Base-by-base conservation (phyloP, 2,797 vertebrate genomes). In the Falco berigora region DNA sequence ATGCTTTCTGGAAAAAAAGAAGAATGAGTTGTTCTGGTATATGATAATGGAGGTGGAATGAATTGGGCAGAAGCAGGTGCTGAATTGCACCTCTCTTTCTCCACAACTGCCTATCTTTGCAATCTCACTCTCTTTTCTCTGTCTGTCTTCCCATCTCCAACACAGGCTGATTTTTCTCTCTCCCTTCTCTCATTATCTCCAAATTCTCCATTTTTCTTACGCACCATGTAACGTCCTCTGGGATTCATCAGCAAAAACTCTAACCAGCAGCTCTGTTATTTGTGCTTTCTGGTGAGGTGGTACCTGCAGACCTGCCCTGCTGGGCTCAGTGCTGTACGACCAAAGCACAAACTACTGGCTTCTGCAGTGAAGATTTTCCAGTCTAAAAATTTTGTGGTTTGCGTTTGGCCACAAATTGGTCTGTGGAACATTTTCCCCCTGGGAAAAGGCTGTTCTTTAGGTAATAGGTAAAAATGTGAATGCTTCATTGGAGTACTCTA, bases 381-480 rank as follows among this genome's bases (percentile, higher is more conserved):
- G 52, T 36, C 50, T 85, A 46, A 93, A 94, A 89, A 62, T 34
- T 25, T 34, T 28, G 64, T 75, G 38, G 58, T 72, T 94, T 86
- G 49, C 24, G 14, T 76, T 85, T 69, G 80, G 49, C 53, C 85
- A 72, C 80, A 95, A 83, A 93, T 81, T 95, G 63, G 77, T 74
- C 88, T 84, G 32, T 3, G 22, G 92, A 96, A 96, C 66, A 83
- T 87, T 77, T 90, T 25, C 22, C 88, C 53, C 6, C 13, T 14
- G 53, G 75, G 90, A 91, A 91, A 92, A 92, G 23, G 50, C 52
- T 72, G 56, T 59, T 96, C 91, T 89, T 95, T 75, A 77, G 74
- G 68, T 91, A 96, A 89, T 82, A 96, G 96, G 92, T 93, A 93
- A 92, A 94, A 94, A 58, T 86, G 42, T 95, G 91, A 93, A 92